Evolutionary conservation across 2,113 vertebrate species (phyloP).

Genomic region (Aspiorhynchus laticeps): DNA sequence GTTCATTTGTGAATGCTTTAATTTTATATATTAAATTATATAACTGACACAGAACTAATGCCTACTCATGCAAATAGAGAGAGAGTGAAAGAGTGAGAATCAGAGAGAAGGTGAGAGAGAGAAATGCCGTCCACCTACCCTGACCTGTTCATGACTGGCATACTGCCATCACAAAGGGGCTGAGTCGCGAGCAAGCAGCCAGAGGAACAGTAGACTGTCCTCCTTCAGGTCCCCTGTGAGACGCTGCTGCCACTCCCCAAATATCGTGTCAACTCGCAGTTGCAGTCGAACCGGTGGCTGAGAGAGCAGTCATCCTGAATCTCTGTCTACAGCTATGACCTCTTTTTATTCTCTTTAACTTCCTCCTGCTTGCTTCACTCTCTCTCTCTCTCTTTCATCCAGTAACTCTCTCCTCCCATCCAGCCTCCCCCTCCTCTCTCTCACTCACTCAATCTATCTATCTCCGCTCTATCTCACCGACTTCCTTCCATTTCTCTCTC

Average conservation of each 20-base stretch:
- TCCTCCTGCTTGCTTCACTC: constrained; percentile 23
- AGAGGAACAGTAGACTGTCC: constrained; percentile 48
- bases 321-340: constrained; percentile 50
- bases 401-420: constrained; percentile 39
- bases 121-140: constrained; percentile 60
- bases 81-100: neutral
- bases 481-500: constrained; percentile 37
- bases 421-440: constrained; percentile 29
- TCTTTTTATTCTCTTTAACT: constrained; percentile 48
- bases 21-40: neutral
- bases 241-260: constrained; percentile 49
- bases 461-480: constrained; percentile 20
- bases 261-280: constrained; percentile 38
- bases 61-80: constrained; percentile 41
- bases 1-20: neutral
- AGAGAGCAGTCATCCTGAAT: constrained; percentile 48
- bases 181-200: constrained; percentile 41
- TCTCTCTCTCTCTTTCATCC: constrained; percentile 37
- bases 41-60: constrained; percentile 40
- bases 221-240: constrained; percentile 50
- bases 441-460: constrained; percentile 1
- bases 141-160: constrained; percentile 65
- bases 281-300: constrained; percentile 36
- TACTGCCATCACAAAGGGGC: constrained; percentile 51
- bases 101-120: constrained; percentile 15